These are phyloP conservation scores for Rotaria macrura DNA, from an alignment of 2,888 invertebrate genomes.

Conservation along the genomic window DNA sequence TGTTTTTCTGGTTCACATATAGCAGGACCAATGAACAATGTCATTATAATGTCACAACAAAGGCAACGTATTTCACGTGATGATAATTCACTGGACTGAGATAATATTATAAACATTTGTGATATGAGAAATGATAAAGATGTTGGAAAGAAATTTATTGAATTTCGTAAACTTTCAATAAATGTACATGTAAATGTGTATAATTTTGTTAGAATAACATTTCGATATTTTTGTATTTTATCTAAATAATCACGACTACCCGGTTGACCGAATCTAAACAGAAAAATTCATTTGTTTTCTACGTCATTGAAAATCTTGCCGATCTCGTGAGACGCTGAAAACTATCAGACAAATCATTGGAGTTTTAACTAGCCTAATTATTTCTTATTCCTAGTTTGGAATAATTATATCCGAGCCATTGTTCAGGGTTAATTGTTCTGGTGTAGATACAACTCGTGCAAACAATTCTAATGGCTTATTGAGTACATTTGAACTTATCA, in stretches of 20 bases:
- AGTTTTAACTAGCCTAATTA: too few species aligned
- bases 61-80: conserved; percentile 57
- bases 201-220: conserved; percentile 63
- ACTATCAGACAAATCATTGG: too few species aligned
- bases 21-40: conserved; percentile 85
- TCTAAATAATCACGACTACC: conserved; percentile 63
- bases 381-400: too few species aligned
- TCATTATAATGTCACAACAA: conserved; percentile 81
- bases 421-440: too few species aligned
- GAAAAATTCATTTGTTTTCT: not conserved
- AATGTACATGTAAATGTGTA: conserved; percentile 69
- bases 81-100: conserved; percentile 56
- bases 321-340: too few species aligned
- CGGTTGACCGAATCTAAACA: conserved; percentile 62
- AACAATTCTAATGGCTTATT: too few species aligned
- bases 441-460: too few species aligned
- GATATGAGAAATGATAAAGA: conserved; percentile 55
- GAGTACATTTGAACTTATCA: too few species aligned
- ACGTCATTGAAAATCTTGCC: too few species aligned
- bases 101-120: conserved; percentile 45
- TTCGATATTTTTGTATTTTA: conserved; percentile 67
- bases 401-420: too few species aligned
- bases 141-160: conserved; percentile 79
- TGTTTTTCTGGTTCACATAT: conserved; percentile 88
- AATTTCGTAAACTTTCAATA: conserved; percentile 67